Base-by-base conservation (phyloP, 2,888 invertebrate genomes). In the Eumerus sabulonum region DNA sequence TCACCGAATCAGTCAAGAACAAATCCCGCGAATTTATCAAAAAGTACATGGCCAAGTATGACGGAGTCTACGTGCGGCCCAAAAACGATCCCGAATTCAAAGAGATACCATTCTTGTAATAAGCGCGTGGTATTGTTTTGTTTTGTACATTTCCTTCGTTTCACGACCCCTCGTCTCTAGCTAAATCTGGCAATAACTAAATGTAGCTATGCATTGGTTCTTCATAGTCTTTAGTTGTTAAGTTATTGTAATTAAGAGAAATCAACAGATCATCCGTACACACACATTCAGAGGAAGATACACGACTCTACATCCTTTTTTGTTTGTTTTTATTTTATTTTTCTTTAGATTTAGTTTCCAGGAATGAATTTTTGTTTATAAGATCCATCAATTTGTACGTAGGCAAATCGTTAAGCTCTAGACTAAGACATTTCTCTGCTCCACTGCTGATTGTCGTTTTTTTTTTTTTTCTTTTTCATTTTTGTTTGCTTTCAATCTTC, bases 31-130 rank as follows among this genome's bases (percentile, higher is more conserved):
- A 97, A 89, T 98, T 96, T 88, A 96, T 98, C 66, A 93, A 93
- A 85, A 98, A 97, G 87, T 98, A 98, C 89, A 98, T 99, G 98
- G 93, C 93, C 18, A 97, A 97, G 89, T 98, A 96, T 89, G 97
- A 97, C 0, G 92, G 94, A 1, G 91, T 93, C 7, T 86, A 85
- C 74, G 76, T 85, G 12, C 83, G 84, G 51, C 85, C 85, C 7
- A 82, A 82, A 27, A 85, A 85, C 76, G 86, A 86, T 83, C 86
- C 85, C 1, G 85, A 86, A 73, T 86, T 84, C 79, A 85, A 84
- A 71, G 85, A 86, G 68, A 85, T 85, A 83, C 84, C 84, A 36
- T 84, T 84, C 45, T 70, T 74, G 64, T 79, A 74, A 67, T 48
- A 40, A 57, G n/a, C n/a, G n/a, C n/a, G n/a, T n/a, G n/a, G n/a